Percentiles rank a stretch among this genome's conserved stretches.
Conservation (phyloP, 2,797 vertebrate genomes). For the Buphagus erythrorhynchus region DNA sequence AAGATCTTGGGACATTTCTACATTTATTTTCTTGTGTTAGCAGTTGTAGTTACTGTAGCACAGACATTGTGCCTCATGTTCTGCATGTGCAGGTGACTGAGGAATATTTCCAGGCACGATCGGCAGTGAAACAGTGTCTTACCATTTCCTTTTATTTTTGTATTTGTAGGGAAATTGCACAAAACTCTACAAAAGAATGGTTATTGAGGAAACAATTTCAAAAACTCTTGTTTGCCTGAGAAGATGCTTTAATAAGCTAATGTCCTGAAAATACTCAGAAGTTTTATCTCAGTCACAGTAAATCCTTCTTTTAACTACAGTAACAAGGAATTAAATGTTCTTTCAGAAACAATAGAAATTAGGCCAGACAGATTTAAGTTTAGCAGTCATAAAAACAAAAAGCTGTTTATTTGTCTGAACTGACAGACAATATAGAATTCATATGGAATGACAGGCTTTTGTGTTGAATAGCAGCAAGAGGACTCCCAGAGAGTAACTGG, state of each 20-base stretch:
- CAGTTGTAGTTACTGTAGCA: background rate
- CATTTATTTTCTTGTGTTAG: background rate
- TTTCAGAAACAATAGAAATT: background rate
- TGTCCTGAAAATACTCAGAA: background rate
- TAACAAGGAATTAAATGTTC: background rate
- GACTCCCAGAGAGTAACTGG: background rate
- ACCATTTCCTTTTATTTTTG: background rate
- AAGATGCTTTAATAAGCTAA: background rate
- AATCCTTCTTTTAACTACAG: background rate
- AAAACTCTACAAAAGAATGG: background rate
- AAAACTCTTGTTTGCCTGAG: background rate
- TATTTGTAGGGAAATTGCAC: background rate
- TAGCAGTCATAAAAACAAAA: background rate
- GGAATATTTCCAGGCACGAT: background rate
- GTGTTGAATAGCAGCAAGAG: background rate
- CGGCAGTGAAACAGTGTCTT: background rate
- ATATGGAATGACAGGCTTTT: background rate
- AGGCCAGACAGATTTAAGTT: background rate
- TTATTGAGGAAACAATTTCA: conserved; percentile 12
- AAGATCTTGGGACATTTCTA: background rate
- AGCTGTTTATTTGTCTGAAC: background rate
- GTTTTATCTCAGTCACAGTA: background rate
- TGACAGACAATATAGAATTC: background rate
- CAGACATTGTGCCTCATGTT: rapidly evolving
- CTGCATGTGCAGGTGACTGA: background rate